Conservation (phyloP, 2,888 invertebrate genomes). For the Tupiocoris notatus region DNA sequence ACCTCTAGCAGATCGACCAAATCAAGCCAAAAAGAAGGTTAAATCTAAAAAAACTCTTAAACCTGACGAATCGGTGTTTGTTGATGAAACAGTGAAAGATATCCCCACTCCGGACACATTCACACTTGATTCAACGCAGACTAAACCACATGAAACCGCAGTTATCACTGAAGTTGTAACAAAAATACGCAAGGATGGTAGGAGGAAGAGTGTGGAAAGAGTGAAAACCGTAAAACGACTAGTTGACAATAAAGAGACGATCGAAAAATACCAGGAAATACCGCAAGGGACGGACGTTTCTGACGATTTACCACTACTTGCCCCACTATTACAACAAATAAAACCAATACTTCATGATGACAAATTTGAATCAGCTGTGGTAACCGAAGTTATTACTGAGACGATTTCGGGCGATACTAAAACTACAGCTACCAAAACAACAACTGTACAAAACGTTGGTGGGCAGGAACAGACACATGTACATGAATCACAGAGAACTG, state of each 20-base stretch:
- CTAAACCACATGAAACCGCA: not conserved
- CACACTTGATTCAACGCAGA: not conserved
- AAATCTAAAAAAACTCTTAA: too few species aligned
- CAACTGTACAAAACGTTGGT: not conserved
- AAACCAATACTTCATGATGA: not conserved
- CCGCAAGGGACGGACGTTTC: constrained; percentile 47
- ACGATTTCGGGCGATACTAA: not conserved
- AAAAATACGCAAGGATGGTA: not conserved
- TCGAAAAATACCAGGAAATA: constrained; percentile 48
- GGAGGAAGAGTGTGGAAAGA: constrained; percentile 54
- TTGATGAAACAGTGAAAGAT: too few species aligned
- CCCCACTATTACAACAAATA: constrained; percentile 24
- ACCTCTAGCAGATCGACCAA: not conserved
- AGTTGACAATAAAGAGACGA: constrained; percentile 48
- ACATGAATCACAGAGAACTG: constrained; percentile 14
- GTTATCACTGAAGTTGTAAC: constrained; percentile 6
- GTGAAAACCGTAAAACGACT: constrained; percentile 51
- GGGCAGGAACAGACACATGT: constrained; percentile 1
- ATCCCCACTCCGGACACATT: too few species aligned
- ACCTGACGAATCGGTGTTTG: too few species aligned
- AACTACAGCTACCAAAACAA: constrained; percentile 16
- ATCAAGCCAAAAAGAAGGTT: too few species aligned
- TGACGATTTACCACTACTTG: not conserved
- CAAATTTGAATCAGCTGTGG: constrained; percentile 17
- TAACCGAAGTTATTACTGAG: constrained; percentile 36